phyloP scores from a whole-genome alignment of 2,797 vertebrate genomes.

The Enteromius argenteus region DNA sequence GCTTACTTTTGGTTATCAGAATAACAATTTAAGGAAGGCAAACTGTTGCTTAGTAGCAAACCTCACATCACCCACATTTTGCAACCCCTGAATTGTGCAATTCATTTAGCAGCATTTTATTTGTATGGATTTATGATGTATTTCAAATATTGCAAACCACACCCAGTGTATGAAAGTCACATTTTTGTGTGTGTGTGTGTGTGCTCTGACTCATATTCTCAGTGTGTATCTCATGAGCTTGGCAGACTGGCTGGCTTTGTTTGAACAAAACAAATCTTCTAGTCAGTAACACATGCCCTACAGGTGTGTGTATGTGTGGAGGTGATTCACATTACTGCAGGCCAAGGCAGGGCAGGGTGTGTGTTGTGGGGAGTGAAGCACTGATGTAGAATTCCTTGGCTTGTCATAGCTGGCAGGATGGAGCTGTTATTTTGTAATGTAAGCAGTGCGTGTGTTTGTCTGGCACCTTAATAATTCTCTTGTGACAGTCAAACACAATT shows the following conservation, averaged over 20 bases:
- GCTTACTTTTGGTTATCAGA: not conserved
- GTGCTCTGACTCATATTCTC: slow-evolving; percentile 56
- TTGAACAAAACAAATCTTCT: slow-evolving; percentile 33
- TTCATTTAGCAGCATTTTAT: not conserved
- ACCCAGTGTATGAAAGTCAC: slow-evolving; percentile 32
- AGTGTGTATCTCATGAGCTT: slow-evolving; percentile 28
- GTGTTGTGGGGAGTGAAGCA: not conserved
- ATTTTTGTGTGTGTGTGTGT: slow-evolving; percentile 11
- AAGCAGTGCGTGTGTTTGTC: slow-evolving; percentile 27
- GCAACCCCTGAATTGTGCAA: slow-evolving; percentile 12
- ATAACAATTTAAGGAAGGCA: not conserved
- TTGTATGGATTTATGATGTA: slow-evolving; percentile 18
- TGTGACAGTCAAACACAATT: not conserved
- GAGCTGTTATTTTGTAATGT: slow-evolving; percentile 8
- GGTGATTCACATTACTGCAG: slow-evolving; percentile 57
- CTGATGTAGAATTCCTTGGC: slow-evolving; percentile 53
- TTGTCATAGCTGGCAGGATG: slow-evolving; percentile 45
- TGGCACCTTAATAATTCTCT: not conserved
- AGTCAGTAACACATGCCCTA: slow-evolving; percentile 48
- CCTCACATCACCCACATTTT: not conserved
- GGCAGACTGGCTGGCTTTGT: slow-evolving; percentile 25
- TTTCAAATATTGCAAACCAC: slow-evolving; percentile 36
- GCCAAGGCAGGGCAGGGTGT: slow-evolving; percentile 53
- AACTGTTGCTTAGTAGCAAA: not conserved
- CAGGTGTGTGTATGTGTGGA: slow-evolving; percentile 45